phyloP scores from a whole-genome alignment of 2,888 invertebrate species.

The Oithona nana region DNA sequence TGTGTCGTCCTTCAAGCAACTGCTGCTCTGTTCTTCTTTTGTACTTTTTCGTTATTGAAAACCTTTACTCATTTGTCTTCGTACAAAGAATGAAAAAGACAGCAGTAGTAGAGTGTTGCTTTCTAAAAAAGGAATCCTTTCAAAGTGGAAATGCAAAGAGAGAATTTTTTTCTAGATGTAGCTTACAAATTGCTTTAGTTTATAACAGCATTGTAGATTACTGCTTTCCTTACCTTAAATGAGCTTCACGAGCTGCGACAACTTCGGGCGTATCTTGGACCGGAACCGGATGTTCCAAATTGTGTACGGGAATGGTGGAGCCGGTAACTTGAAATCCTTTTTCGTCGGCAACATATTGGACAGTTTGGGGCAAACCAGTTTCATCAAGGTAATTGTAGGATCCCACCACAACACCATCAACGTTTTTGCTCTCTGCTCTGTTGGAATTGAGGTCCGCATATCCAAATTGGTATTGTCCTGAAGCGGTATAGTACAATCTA shows the following conservation, averaged over 20 bases:
- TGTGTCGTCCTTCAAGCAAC: too few relatives aligned
- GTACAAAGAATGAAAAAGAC: too few relatives aligned
- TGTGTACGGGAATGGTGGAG: constrained; percentile 12
- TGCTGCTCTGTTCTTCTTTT: too few relatives aligned
- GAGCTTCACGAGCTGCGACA: not conserved
- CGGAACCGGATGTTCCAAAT: not conserved
- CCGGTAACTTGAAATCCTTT: constrained; percentile 9
- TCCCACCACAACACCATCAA: constrained; percentile 16
- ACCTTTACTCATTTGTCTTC: too few relatives aligned
- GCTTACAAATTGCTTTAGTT: too few relatives aligned
- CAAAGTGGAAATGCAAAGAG: too few relatives aligned
- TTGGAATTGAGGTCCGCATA: not conserved
- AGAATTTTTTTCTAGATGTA: too few relatives aligned
- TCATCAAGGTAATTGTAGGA: constrained; percentile 17
- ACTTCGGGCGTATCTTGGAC: constrained; percentile 12
- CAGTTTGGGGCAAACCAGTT: constrained; percentile 11
- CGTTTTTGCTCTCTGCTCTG: not conserved
- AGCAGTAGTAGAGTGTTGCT: too few relatives aligned
- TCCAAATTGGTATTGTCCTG: not conserved
- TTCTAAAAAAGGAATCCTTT: too few relatives aligned
- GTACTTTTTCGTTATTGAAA: too few relatives aligned
- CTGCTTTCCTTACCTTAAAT: not conserved
- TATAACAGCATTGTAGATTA: too few relatives aligned
- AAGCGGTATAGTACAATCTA: too few relatives aligned
- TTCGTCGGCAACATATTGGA: constrained; percentile 15